Evolutionary conservation across 2,888 invertebrate species (phyloP).

Genomic region (Drosophila lutescens): DNA sequence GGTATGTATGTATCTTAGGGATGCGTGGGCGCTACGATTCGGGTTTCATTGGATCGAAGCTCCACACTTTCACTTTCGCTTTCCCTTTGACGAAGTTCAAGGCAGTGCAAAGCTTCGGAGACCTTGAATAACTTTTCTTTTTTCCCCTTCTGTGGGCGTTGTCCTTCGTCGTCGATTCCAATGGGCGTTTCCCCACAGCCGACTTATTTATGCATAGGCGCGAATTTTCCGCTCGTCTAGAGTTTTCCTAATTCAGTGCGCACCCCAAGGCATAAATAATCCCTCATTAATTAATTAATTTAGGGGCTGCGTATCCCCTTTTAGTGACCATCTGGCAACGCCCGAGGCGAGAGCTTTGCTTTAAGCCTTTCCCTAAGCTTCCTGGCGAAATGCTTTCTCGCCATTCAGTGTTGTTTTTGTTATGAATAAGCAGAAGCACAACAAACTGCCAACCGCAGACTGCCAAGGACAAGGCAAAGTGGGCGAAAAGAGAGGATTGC

Average conservation of each 20-base stretch:
- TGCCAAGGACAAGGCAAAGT: constrained; percentile 34
- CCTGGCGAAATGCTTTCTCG: constrained; percentile 9
- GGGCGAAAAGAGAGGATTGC: not conserved
- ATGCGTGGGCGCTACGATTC: constrained; percentile 37
- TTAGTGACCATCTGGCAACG: constrained; percentile 32
- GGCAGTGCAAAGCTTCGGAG: constrained; percentile 56
- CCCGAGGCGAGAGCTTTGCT: constrained; percentile 24
- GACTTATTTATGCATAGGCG: constrained; percentile 45
- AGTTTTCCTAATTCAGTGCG: constrained; percentile 38
- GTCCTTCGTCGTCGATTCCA: constrained; percentile 30
- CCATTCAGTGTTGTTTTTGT: constrained; percentile 60
- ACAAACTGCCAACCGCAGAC: constrained; percentile 71
- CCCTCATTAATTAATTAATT: constrained; percentile 44
- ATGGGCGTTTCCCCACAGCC: constrained; percentile 21
- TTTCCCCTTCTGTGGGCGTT: constrained; percentile 58
- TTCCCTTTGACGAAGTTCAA: constrained; percentile 56
- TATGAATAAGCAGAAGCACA: constrained; percentile 78
- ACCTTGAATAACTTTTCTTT: constrained; percentile 60
- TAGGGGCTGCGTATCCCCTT: not conserved
- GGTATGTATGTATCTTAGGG: constrained; percentile 2
- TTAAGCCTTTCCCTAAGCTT: constrained; percentile 27
- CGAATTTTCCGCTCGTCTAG: constrained; percentile 41
- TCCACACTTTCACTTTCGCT: constrained; percentile 63
- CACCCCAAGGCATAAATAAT: constrained; percentile 45
- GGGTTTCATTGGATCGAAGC: constrained; percentile 30